Base-by-base conservation (phyloP, 1,140 invertebrate species). In the Drosophila auraria region DNA sequence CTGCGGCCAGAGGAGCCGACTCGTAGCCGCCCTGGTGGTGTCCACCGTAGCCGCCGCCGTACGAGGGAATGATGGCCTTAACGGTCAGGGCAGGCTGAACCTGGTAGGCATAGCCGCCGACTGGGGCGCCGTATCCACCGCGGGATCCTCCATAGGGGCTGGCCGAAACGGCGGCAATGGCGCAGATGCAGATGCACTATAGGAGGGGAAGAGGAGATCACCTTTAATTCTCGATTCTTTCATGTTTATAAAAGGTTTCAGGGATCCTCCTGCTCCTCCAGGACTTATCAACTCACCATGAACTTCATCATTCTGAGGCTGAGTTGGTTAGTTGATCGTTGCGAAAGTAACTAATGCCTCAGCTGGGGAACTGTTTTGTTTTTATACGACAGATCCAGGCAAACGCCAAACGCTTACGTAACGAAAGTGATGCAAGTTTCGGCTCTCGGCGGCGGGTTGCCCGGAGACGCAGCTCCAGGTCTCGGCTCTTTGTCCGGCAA, bases 391-490 rank as follows among this genome's bases (percentile, higher is more conserved):
- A 54, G 60, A 82, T 87, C 84, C 84, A 87, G 84, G 84, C 84
- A 89, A 74, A 56, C 33, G 72, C 36, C 62, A 51, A 69, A 54
- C 62, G 20, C 63, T 87, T 87, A 89, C 84, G 84, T 87, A 82
- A 89, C 74, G 69, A 78, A 87, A 61, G 64, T 87, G 83, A 87
- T 87, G 83, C 83, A 87, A 83, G 63, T 82, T 83, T 87, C 36
- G 80, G 66, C 66, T 87, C 30, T 33, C 51, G 51, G 33, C 27
- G 33, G 8, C 20, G 54, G 63, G 47, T 49, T 58, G 57, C 50
- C 61, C 57, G 63, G 27, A 65, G 63, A 45, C 25, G 20, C 57
- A 74, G 58, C 65, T 76, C 76, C 86, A 79, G 71, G 79, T 79
- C 71, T 27, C 61, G 12, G 54, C 42, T 70, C 63, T 73, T 62